These are phyloP conservation scores for Ischnura elegans DNA, from an alignment of 2,888 invertebrate species.

Conservation along the genomic window DNA sequence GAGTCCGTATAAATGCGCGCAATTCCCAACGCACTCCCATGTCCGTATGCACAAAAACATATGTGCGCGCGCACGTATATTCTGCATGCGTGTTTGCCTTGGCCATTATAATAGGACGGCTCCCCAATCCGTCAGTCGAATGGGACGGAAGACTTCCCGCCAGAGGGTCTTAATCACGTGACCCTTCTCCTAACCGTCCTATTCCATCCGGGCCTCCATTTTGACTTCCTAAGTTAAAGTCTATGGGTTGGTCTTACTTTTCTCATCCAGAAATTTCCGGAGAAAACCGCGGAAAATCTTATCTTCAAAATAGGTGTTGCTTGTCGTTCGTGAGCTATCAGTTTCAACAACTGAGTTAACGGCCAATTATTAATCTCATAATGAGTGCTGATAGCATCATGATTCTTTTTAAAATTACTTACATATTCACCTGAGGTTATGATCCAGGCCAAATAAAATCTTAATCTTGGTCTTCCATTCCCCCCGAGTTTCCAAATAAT, in stretches of 20 bases:
- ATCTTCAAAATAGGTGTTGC: no score
- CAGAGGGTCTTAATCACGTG: conserved; percentile 1
- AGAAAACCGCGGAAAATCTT: no score
- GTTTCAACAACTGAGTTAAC: no score
- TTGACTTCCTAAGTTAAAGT: not conserved
- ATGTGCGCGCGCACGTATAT: not conserved
- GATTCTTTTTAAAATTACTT: no score
- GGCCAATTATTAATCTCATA: no score
- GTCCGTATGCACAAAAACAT: not conserved
- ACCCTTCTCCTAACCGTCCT: not conserved
- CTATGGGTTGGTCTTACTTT: not conserved
- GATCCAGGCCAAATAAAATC: no score
- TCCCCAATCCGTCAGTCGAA: not conserved
- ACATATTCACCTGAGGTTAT: no score
- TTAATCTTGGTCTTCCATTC: no score
- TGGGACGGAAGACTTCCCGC: not conserved
- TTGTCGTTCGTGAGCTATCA: no score
- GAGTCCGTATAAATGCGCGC: not conserved
- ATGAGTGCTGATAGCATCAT: no score
- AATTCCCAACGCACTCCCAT: not conserved
- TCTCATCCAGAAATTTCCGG: not conserved
- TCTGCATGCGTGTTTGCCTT: not conserved
- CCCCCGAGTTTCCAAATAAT: no score
- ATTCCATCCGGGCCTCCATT: not conserved
- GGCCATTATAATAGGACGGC: not conserved